Percentiles rank a stretch among this genome's conserved stretches.
phyloP scores from a whole-genome alignment of 2,888 invertebrate genomes.

The Stenichneumon culpator region DNA sequence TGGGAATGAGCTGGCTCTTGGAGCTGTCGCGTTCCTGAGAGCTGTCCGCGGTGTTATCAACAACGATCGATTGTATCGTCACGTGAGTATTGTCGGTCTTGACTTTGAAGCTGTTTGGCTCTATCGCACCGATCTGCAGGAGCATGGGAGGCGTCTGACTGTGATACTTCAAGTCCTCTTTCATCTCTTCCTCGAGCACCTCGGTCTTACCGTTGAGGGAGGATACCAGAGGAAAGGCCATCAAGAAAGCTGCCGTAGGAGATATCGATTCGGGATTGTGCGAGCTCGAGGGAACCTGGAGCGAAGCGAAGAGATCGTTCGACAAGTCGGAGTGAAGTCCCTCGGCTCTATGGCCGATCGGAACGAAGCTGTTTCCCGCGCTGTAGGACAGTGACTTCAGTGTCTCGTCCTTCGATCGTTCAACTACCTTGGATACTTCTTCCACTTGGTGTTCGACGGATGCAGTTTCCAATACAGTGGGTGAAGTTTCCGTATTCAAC shows the following conservation, averaged over 20 bases:
- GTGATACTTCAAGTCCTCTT: constrained; percentile 83
- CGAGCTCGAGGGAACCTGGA: constrained; percentile 87
- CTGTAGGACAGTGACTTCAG: constrained; percentile 80
- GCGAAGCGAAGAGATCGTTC: constrained; percentile 88
- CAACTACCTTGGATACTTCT: constrained; percentile 63
- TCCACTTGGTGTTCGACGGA: constrained; percentile 68
- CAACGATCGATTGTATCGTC: not conserved
- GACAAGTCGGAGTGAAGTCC: constrained; percentile 86
- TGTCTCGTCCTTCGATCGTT: constrained; percentile 75
- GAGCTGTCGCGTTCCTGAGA: constrained; percentile 31
- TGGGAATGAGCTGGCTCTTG: constrained; percentile 56
- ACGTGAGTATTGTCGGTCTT: constrained; percentile 72
- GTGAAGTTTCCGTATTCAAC: constrained; percentile 48
- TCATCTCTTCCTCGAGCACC: constrained; percentile 86
- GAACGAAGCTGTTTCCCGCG: constrained; percentile 81
- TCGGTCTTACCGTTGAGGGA: constrained; percentile 87
- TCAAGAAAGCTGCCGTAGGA: constrained; percentile 92
- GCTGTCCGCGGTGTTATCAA: constrained; percentile 17
- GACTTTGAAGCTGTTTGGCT: constrained; percentile 83
- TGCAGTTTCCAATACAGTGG: constrained; percentile 60
- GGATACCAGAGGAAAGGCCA: constrained; percentile 91
- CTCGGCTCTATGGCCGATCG: constrained; percentile 80
- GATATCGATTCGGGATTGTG: constrained; percentile 89
- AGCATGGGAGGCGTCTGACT: constrained; percentile 84
- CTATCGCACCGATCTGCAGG: constrained; percentile 83